These are phyloP conservation scores for Chouioia cunea DNA, from an alignment of 2,888 invertebrate genomes.

Conservation along the genomic window DNA sequence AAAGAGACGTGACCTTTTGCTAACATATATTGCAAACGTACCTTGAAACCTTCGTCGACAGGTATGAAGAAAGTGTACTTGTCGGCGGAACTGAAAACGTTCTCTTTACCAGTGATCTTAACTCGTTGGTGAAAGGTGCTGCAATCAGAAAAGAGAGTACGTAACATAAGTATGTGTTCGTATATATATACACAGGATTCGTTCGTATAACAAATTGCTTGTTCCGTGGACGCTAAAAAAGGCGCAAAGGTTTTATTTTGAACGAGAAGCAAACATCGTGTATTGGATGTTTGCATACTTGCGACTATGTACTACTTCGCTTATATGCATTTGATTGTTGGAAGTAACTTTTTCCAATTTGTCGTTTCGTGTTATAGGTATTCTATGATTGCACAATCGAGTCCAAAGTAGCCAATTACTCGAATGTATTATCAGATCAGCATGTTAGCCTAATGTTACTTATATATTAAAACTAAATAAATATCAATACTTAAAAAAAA, in stretches of 20 bases:
- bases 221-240: neutral
- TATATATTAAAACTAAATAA: too few species aligned
- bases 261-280: too few species aligned
- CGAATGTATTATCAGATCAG: too few species aligned
- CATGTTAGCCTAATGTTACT: too few species aligned
- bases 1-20: too few species aligned
- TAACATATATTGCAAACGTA: slow-evolving; percentile 66
- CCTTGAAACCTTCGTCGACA: slow-evolving; percentile 90
- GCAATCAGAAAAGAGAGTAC: slow-evolving; percentile 52
- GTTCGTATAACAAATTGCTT: neutral
- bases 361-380: too few species aligned
- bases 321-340: too few species aligned
- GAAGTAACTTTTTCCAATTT: too few species aligned
- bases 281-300: neutral
- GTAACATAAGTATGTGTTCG: neutral
- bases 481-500: too few species aligned
- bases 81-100: slow-evolving; percentile 82
- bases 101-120: slow-evolving; percentile 78
- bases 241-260: neutral
- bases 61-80: slow-evolving; percentile 92
- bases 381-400: too few species aligned
- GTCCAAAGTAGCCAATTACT: too few species aligned
- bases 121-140: slow-evolving; percentile 84
- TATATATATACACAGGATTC: neutral
- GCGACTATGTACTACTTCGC: too few species aligned